Evolutionary conservation across 2,113 vertebrate species (phyloP), one percentile per base, ranked within the genome.

Genomic region (Scortum barcoo): DNA sequence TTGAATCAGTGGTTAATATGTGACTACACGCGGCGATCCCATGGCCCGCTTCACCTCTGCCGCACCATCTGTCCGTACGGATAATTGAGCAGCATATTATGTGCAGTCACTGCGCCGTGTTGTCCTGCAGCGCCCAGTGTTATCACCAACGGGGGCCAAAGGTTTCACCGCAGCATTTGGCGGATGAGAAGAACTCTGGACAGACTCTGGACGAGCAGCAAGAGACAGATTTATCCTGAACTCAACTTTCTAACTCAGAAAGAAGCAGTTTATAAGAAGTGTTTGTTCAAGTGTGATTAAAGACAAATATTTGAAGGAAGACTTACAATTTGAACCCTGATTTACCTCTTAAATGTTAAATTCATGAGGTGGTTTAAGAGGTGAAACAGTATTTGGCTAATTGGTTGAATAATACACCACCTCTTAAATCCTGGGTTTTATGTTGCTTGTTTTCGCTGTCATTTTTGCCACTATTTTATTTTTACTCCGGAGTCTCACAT

Each of bases 1-100:
- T 56, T 63, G 83, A 84, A 76, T 85, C 79, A 51, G 75, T 83
- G 77, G 89, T 91, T 91, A 89, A 92, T 92, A 63, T 83, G 78
- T 90, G 89, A 88, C 85, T 66, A 53, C 74, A 65, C 20, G 11
- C 77, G 1, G 82, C 2, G 80, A 79, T 89, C 88, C 81, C 88
- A 91, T 73, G 84, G 44, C 86, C 88, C 12, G 76, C 56, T 86
- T 88, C 90, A 86, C 86, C 88, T 84, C 81, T 16, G 12, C 79
- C 14, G 48, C 72, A 68, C 85, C 78, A 80, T 89, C 85, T 89
- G 87, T 88, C 77, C 13, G 57, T 19, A 72, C 50, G 80, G 80
- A 74, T 80, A 82, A 91, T 77, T 80, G 83, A 89, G 81, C 88
- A 80, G 87, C 74, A 40, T 36, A 58, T 80, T 78, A 75, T 24